Conservation (phyloP, 2,888 invertebrate species). For the Tanytarsus gracilentus region DNA sequence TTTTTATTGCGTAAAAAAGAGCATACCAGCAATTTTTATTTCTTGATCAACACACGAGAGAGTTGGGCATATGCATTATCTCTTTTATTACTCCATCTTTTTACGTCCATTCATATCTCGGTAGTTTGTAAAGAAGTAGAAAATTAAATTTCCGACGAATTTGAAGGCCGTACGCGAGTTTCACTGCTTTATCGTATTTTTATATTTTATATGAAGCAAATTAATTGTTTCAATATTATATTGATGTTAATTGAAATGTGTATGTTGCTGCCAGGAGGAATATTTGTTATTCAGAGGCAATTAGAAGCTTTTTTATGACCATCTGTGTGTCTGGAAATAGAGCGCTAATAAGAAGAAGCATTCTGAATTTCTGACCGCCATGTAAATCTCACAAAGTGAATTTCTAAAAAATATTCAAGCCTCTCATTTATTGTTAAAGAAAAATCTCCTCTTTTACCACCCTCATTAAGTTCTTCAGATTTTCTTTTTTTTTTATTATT, state of each 20-base stretch:
- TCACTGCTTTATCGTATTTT: neutral
- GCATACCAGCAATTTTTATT: neutral
- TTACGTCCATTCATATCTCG: neutral
- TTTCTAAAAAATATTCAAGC: too few relatives aligned
- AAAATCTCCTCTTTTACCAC: too few relatives aligned
- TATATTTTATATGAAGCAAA: neutral
- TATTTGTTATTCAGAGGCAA: neutral
- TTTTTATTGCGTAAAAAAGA: slow-evolving; percentile 4
- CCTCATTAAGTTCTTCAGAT: too few relatives aligned
- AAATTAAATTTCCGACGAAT: neutral
- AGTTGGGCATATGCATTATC: slow-evolving; percentile 4
- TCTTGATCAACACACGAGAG: neutral
- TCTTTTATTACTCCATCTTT: slow-evolving; percentile 5
- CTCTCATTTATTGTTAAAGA: too few relatives aligned
- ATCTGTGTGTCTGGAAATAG: too few relatives aligned
- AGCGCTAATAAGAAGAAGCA: too few relatives aligned
- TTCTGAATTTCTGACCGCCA: too few relatives aligned
- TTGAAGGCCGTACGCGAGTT: slow-evolving; percentile 9
- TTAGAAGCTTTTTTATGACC: neutral
- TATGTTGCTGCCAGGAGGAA: neutral
- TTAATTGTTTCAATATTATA: slow-evolving; percentile 15
- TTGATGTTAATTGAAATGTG: slow-evolving; percentile 23
- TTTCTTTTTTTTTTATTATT: slow-evolving; percentile 12
- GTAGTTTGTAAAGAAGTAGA: neutral
- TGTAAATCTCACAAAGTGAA: too few relatives aligned